Evolutionary conservation across 2,797 vertebrate species (phyloP).

Genomic region (Crocidura indochinensis): DNA sequence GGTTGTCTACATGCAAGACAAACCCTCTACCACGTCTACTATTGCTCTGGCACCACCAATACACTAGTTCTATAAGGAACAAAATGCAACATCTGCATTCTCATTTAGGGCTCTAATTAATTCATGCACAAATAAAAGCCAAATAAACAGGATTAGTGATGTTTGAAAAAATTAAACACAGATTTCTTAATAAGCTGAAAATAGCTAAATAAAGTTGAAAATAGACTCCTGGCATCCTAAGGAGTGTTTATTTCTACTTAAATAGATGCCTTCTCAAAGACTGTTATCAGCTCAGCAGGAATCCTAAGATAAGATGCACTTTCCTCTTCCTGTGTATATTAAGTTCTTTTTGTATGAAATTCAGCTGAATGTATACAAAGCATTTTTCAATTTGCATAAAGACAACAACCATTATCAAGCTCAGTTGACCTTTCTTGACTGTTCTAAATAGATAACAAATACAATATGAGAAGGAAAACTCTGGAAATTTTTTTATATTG

Average conservation of each 20-base stretch:
- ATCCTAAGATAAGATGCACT: constrained; percentile 78
- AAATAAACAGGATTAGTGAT: constrained; percentile 83
- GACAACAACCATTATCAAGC: constrained; percentile 75
- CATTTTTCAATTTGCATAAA: constrained; percentile 82
- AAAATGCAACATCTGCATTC: constrained; percentile 73
- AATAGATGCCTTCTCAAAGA: constrained; percentile 87
- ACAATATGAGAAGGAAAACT: constrained; percentile 31
- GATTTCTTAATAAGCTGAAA: constrained; percentile 89
- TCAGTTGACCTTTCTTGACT: constrained; percentile 64
- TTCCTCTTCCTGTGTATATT: constrained; percentile 84
- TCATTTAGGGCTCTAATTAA: constrained; percentile 83
- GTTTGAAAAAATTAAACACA: constrained; percentile 86
- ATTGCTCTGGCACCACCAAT: constrained; percentile 58
- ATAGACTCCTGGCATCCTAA: constrained; percentile 83
- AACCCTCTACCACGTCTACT: too few species aligned
- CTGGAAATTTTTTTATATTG: not conserved
- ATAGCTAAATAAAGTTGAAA: constrained; percentile 89
- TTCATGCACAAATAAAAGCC: constrained; percentile 82
- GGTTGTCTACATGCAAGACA: too few species aligned
- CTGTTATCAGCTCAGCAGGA: constrained; percentile 86
- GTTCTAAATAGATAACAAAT: constrained; percentile 73
- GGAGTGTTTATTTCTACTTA: constrained; percentile 88
- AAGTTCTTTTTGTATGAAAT: constrained; percentile 82
- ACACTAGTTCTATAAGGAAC: constrained; percentile 68
- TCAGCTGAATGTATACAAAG: constrained; percentile 79